Conservation (phyloP, 2,113 vertebrate genomes). For the Spea bombifrons region DNA sequence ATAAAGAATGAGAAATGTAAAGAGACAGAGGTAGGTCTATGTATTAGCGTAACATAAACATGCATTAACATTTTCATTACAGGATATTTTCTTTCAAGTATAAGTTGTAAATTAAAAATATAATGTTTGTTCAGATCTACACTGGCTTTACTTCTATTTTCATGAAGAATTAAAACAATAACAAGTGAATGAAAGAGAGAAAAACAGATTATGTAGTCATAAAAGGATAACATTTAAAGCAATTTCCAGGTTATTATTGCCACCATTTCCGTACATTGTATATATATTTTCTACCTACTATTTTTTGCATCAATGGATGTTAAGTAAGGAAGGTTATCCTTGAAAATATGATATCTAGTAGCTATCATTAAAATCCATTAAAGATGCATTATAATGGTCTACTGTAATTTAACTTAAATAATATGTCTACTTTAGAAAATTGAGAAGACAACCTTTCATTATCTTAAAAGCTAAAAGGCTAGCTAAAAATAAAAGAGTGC, state of each 20-base stretch:
- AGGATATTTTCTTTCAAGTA: too few relatives aligned
- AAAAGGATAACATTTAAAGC: conserved; percentile 4
- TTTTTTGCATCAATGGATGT: conserved; percentile 1
- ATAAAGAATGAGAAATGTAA: neutral
- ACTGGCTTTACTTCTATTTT: too few relatives aligned
- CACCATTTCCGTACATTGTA: neutral
- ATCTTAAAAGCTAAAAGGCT: neutral
- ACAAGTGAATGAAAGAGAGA: too few relatives aligned
- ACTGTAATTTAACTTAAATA: conserved; percentile 22
- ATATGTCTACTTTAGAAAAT: neutral
- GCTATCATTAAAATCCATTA: conserved; percentile 36
- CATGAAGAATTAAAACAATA: too few relatives aligned
- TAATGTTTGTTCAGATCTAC: too few relatives aligned
- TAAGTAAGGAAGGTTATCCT: neutral
- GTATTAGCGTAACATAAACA: too few relatives aligned
- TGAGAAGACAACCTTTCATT: neutral
- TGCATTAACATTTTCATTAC: too few relatives aligned
- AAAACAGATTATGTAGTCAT: too few relatives aligned
- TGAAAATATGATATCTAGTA: neutral
- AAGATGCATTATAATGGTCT: conserved; percentile 3
- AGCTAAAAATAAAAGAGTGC: neutral
- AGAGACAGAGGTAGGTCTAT: too few relatives aligned
- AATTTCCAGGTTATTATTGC: conserved; percentile 10
- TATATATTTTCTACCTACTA: neutral
- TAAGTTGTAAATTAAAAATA: too few relatives aligned